Evolutionary conservation across 2,797 vertebrate genomes (phyloP).

Genomic region (Ataeniobius toweri): DNA sequence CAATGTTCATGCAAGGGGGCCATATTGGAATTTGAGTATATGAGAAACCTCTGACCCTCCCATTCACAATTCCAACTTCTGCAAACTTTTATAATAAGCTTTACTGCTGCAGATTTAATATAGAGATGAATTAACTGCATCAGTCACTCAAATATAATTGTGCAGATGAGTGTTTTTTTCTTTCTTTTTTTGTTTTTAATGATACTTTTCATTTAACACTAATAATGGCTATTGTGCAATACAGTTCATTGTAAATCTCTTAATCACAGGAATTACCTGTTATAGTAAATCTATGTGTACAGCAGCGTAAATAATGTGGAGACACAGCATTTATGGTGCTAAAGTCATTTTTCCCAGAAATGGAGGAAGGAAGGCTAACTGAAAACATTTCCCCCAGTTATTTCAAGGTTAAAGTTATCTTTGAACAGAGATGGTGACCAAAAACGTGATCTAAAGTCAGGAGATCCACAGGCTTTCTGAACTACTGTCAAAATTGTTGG

Average conservation of each 20-base stretch:
- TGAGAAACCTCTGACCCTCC: not conserved
- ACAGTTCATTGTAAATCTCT: not conserved
- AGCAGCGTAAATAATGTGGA: not conserved
- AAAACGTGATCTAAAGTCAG: not conserved
- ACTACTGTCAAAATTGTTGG: not conserved
- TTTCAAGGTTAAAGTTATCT: conserved; percentile 55
- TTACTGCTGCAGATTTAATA: not conserved
- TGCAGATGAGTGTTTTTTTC: too few species aligned
- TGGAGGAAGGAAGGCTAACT: not conserved
- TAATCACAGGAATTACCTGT: not conserved
- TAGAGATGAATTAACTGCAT: not conserved
- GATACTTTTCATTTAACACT: not conserved
- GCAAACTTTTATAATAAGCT: not conserved
- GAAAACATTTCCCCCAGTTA: conserved; percentile 19
- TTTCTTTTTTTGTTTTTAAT: not conserved
- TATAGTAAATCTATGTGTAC: not conserved
- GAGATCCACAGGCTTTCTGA: not conserved
- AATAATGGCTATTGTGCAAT: not conserved
- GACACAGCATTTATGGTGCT: conserved; percentile 18
- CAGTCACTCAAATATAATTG: not conserved
- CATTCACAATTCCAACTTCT: not conserved
- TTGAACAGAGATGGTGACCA: conserved; percentile 24
- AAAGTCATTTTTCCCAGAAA: conserved; percentile 33
- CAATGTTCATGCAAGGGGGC: not conserved
- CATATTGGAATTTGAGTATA: not conserved